Evolutionary conservation across 2,888 invertebrate species (phyloP).

Genomic region (Machimus rusticus): DNA sequence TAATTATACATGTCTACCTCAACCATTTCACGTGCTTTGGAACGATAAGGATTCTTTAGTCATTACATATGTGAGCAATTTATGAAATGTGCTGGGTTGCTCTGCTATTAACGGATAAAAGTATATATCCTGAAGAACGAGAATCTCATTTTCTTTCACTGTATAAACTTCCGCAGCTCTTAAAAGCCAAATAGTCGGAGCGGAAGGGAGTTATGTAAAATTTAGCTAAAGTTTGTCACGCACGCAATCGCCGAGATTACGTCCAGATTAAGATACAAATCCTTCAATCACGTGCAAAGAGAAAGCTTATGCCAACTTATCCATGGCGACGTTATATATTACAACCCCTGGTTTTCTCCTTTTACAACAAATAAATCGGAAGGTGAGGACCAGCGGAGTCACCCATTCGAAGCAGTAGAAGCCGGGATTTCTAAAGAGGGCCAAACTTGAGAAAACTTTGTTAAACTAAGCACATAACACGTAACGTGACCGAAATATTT

Average conservation of each 20-base stretch:
- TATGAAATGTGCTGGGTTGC: background rate
- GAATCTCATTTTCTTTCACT: background rate
- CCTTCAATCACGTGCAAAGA: constrained; percentile 46
- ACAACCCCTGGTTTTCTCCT: background rate
- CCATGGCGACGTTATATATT: background rate
- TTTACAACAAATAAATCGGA: constrained; percentile 24
- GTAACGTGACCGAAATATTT: constrained; percentile 46
- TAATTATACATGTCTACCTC: background rate
- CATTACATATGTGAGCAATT: background rate
- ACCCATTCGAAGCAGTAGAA: constrained; percentile 4
- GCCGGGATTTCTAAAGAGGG: constrained; percentile 40
- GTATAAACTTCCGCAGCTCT: background rate
- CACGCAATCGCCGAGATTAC: constrained; percentile 41
- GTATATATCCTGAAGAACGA: background rate
- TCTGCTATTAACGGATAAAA: background rate
- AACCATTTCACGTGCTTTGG: background rate
- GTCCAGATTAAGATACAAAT: constrained; percentile 43
- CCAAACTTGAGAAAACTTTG: constrained; percentile 44
- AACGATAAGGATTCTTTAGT: background rate
- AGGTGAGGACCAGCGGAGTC: constrained; percentile 25
- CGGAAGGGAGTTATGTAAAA: constrained; percentile 43
- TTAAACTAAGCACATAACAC: constrained; percentile 47
- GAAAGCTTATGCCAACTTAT: background rate
- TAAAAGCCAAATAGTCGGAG: background rate
- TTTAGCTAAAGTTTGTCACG: constrained; percentile 46